phyloP scores from a whole-genome alignment of 2,113 vertebrate species.

The Tragulus kanchil region DNA sequence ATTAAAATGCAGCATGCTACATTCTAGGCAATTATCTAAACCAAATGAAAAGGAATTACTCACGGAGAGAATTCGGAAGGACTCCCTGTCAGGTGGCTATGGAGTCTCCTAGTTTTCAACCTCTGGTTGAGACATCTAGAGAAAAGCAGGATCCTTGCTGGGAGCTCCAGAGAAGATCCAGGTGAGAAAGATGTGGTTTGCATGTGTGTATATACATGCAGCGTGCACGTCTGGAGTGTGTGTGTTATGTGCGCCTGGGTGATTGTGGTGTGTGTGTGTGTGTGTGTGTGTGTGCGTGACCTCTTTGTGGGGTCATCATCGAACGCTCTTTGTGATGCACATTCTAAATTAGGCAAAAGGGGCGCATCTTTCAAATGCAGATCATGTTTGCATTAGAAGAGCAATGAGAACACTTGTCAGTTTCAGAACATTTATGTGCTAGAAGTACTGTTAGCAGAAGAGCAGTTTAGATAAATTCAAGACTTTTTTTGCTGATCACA shows the following conservation, averaged over 20 bases:
- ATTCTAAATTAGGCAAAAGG: constrained; percentile 91
- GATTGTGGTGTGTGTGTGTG: constrained; percentile 56
- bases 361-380: constrained; percentile 93
- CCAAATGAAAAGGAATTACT: constrained; percentile 78
- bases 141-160: constrained; percentile 51
- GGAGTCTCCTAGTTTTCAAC: constrained; percentile 69
- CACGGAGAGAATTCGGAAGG: constrained; percentile 61
- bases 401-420: constrained; percentile 93
- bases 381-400: constrained; percentile 93
- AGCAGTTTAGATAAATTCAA: constrained; percentile 95
- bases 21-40: constrained; percentile 74
- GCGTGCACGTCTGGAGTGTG: background rate
- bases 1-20: constrained; percentile 73
- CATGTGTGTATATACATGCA: background rate
- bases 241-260: background rate
- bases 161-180: constrained; percentile 56
- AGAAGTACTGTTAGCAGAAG: constrained; percentile 95
- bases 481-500: constrained; percentile 93
- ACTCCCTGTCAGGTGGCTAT: constrained; percentile 74
- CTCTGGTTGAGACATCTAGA: constrained; percentile 75
- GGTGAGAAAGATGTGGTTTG: constrained; percentile 42
- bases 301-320: constrained; percentile 89
- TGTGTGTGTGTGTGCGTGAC: constrained; percentile 39
- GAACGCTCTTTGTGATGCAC: constrained; percentile 90
- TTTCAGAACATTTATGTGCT: constrained; percentile 94